A percentile compares a stretch with the other conserved stretches of the same genome.
Evolutionary conservation across 2,888 invertebrate species (phyloP).

Genomic region (Leptura quadrifasciata): DNA sequence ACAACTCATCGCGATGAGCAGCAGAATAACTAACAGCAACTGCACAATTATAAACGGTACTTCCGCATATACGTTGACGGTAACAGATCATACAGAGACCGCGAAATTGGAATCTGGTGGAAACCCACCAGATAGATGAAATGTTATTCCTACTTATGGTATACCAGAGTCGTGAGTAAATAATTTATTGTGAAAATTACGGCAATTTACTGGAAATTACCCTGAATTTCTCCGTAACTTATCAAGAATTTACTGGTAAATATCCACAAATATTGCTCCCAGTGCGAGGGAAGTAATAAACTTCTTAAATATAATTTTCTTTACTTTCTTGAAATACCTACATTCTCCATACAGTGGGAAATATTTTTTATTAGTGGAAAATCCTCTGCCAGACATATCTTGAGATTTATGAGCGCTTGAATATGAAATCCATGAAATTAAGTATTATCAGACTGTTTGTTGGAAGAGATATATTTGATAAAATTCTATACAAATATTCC

Average conservation of each 20-base stretch:
- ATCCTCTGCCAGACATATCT: not conserved
- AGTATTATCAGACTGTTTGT: not conserved
- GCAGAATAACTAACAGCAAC: constrained; percentile 24
- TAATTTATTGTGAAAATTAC: constrained; percentile 17
- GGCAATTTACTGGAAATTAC: constrained; percentile 1
- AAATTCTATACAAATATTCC: not conserved
- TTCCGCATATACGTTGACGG: constrained; percentile 14
- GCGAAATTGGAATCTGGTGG: constrained; percentile 15
- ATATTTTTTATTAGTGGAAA: not conserved
- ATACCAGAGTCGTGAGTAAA: not conserved
- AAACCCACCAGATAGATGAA: constrained; percentile 25
- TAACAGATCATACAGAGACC: not conserved
- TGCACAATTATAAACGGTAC: constrained; percentile 26
- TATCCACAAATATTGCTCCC: not conserved
- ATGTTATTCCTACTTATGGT: constrained; percentile 13
- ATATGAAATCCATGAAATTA: too few species aligned
- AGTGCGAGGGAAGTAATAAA: too few species aligned
- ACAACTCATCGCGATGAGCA: constrained; percentile 28
- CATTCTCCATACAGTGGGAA: too few species aligned
- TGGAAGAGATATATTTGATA: not conserved
- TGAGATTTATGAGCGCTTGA: not conserved
- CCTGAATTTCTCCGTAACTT: not conserved
- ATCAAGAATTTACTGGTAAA: not conserved
- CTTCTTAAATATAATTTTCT: too few species aligned
- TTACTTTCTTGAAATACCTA: too few species aligned